Conservation (phyloP, 2,888 invertebrate species). For the Tenthredo amoena region DNA sequence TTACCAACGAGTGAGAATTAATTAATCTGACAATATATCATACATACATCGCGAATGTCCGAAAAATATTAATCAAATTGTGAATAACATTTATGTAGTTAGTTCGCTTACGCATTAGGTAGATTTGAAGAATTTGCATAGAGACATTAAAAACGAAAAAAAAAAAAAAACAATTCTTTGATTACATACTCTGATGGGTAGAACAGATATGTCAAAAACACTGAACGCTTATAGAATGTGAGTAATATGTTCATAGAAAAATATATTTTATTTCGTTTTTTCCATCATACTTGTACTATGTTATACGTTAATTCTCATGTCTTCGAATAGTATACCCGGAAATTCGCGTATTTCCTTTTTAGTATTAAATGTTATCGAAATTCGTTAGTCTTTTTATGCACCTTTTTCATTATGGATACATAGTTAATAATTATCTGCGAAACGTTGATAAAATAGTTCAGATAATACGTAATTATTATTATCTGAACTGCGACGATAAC, state of each 20-base stretch:
- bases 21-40: conserved; percentile 14
- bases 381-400: background rate
- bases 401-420: background rate
- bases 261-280: conserved; percentile 6
- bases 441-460: background rate
- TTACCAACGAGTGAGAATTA: conserved; percentile 4
- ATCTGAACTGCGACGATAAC: background rate
- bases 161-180: background rate
- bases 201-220: conserved; percentile 88
- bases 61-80: background rate
- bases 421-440: background rate
- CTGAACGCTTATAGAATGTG: conserved; percentile 95
- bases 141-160: background rate
- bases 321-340: background rate
- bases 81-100: background rate
- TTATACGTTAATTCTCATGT: background rate
- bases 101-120: conserved; percentile 35
- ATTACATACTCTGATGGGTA: conserved; percentile 73
- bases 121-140: conserved; percentile 14
- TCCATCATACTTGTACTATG: background rate
- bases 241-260: conserved; percentile 78
- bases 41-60: background rate
- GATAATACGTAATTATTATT: background rate
- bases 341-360: background rate
- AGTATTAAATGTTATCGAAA: background rate